Evolutionary conservation across 2,888 invertebrate genomes (phyloP).

Genomic region (Scelioninae gen. 1): DNA sequence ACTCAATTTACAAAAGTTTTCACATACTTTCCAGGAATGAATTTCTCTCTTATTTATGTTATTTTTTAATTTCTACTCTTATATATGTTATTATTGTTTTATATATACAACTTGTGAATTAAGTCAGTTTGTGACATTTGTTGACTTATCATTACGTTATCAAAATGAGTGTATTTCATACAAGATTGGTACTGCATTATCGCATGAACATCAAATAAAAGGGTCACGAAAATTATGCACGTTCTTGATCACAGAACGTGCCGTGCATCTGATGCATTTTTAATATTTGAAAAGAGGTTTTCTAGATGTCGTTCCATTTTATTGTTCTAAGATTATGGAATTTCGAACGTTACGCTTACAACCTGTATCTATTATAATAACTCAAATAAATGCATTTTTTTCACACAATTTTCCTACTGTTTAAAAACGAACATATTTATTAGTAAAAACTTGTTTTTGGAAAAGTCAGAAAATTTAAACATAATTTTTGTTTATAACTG

Average conservation of each 20-base stretch:
- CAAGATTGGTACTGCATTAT: conserved; percentile 28
- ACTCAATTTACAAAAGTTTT: too few relatives aligned
- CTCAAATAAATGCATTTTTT: too few relatives aligned
- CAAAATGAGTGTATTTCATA: conserved; percentile 30
- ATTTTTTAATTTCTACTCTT: too few relatives aligned
- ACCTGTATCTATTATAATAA: not conserved
- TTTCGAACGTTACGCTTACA: not conserved
- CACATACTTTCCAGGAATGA: too few relatives aligned
- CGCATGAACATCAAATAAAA: conserved; percentile 47
- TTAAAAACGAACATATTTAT: not conserved
- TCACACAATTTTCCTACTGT: too few relatives aligned
- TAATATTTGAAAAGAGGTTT: conserved; percentile 32
- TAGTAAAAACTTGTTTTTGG: not conserved
- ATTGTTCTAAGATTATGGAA: conserved; percentile 18
- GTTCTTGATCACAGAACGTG: conserved; percentile 39
- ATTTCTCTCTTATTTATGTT: too few relatives aligned
- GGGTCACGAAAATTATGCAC: conserved; percentile 52
- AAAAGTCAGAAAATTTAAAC: too few relatives aligned
- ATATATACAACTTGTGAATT: not conserved
- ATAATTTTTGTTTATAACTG: too few relatives aligned
- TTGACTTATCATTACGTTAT: conserved; percentile 16
- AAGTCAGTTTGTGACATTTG: not conserved
- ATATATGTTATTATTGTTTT: too few relatives aligned
- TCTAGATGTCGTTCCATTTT: conserved; percentile 31
- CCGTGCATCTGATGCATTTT: conserved; percentile 49